Base-by-base conservation (phyloP, 1,140 invertebrate genomes). In the Agrypnia vestita region DNA sequence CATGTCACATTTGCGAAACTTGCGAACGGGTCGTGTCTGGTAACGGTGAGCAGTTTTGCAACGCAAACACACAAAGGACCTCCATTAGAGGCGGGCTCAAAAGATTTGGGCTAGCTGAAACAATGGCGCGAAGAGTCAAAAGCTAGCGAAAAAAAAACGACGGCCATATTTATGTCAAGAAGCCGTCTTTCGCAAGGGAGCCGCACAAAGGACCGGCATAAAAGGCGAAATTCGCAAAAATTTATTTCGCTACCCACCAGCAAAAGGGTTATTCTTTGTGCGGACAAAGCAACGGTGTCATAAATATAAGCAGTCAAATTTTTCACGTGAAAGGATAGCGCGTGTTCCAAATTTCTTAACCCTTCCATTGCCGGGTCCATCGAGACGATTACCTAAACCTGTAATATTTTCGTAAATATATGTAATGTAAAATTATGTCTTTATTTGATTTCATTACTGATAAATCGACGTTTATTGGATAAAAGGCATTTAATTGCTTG, bases 291-390 rank as follows among this genome's bases (percentile, higher is more conserved):
- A 17, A 72, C 62, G 17, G 51, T 55, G 76, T 78, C 75, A 78
- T 81, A 81, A 81, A 81, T 81, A 76, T 80, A 75, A 71, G 64
- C 71, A 80, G 79, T 73, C 73, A 76, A 80, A 80, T 80, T 81
- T 81, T 74, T 78, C 74, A 59, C 67, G 67, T 74, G 72, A 77
- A 61, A 72, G 53, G 56, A 21, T 56, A 74, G 76, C 79, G 75
- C 71, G 73, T 80, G 79, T 74, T 44, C 61, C 71, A 49, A 56
- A 25, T 76, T 76, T 80, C 76, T 69, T 61, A 17, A 47, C 17
- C 8, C 46, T n/a, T n/a, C n/a, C n/a, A n/a, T n/a, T n/a, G n/a
- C n/a, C n/a, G n/a, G n/a, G n/a, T n/a, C n/a, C n/a, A n/a, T n/a
- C n/a, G n/a, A n/a, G n/a, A n/a, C n/a, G n/a, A n/a, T n/a, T n/a